Conservation (phyloP, 2,797 vertebrate species). For the Zenarchopterus dispar region DNA sequence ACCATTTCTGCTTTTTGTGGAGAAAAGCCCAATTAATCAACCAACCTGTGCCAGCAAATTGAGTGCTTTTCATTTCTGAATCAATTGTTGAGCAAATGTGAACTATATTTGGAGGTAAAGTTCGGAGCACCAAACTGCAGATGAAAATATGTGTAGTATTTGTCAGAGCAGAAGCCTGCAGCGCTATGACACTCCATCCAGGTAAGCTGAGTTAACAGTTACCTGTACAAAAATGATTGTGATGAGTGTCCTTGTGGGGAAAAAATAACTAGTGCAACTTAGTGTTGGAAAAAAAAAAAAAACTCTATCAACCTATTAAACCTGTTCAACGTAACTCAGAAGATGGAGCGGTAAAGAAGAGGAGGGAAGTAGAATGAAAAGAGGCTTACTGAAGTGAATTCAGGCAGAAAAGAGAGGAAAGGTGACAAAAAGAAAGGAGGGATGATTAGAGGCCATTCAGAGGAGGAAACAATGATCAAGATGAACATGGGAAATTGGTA, state of each 20-base stretch:
- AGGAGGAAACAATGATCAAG: conserved; percentile 53
- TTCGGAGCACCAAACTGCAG: neutral
- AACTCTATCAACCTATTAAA: neutral
- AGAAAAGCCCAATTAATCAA: too few relatives aligned
- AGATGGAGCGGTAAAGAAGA: neutral
- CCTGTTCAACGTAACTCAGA: neutral
- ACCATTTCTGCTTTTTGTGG: too few relatives aligned
- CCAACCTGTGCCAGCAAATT: too few relatives aligned
- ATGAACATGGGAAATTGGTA: conserved; percentile 46
- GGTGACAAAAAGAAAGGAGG: conserved; percentile 2
- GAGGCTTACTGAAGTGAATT: neutral
- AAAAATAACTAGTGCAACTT: too few relatives aligned
- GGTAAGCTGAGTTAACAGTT: too few relatives aligned
- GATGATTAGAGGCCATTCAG: conserved; percentile 12
- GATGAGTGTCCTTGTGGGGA: too few relatives aligned
- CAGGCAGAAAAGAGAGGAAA: neutral
- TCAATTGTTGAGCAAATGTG: neutral
- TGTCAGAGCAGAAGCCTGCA: neutral
- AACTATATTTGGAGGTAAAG: neutral
- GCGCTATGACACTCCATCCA: neutral
- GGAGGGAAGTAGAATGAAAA: neutral
- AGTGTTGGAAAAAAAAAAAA: too few relatives aligned
- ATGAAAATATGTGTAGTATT: too few relatives aligned
- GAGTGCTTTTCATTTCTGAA: neutral
- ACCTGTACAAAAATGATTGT: too few relatives aligned